Evolutionary conservation across 2,113 vertebrate genomes (phyloP).

Genomic region (Percina caprodes): DNA sequence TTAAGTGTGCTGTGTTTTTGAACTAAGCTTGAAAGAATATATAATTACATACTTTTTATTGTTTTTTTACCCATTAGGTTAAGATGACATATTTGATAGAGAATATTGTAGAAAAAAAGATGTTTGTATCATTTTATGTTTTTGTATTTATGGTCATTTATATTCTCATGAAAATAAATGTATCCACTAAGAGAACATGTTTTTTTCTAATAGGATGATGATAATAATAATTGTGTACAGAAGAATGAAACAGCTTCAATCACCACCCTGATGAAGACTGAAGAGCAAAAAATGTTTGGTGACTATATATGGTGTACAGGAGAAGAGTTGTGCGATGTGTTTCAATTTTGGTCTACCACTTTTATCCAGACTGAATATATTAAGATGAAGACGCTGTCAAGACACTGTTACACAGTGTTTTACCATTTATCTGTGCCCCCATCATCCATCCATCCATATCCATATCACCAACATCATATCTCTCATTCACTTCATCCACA

Average conservation of each 20-base stretch:
- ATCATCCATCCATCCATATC: not conserved
- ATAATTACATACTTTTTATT: not conserved
- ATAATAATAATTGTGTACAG: too few species aligned
- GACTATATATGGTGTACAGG: not conserved
- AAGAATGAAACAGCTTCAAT: not conserved
- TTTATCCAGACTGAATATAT: not conserved
- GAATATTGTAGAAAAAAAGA: not conserved
- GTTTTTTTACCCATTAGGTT: not conserved
- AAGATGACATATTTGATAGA: not conserved
- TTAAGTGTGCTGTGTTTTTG: not conserved
- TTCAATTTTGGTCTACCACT: not conserved
- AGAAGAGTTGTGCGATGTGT: not conserved
- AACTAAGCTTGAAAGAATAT: not conserved
- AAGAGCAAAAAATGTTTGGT: not conserved
- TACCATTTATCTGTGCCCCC: not conserved
- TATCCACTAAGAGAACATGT: not conserved
- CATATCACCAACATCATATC: not conserved
- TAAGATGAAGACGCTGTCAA: not conserved
- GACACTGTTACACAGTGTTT: conserved; percentile 2
- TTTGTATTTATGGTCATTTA: not conserved
- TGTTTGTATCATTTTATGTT: not conserved
- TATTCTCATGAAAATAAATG: not conserved
- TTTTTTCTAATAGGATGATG: too few species aligned
- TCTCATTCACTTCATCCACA: not conserved
- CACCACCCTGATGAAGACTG: not conserved